Base-by-base conservation (phyloP, 2,888 invertebrate species). In the Chymomyza fuscimana region DNA sequence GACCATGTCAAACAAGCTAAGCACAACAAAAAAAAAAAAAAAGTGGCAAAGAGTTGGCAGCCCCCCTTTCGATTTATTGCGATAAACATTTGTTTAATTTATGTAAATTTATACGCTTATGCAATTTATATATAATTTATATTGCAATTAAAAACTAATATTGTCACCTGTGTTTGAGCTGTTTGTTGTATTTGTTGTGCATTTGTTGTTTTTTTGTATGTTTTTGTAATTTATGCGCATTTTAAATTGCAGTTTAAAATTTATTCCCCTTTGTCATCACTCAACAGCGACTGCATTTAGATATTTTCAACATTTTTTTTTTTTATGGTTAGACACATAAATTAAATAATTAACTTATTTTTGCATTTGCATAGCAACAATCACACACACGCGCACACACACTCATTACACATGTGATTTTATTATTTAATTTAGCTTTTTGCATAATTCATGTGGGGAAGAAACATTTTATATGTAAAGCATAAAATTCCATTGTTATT, bases 61-160 rank as follows among this genome's bases (percentile, higher is more conserved):
- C 40, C 40, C 40, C 40, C 32, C 12, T 12, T 46, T 46, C 40
- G 40, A 46, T 46, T 12, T 10, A 12, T 46, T 12, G 40, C 40
- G 12, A 46, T 46, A 46, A 46, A 46, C 40, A 46, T 46, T 46
- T 46, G 40, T 46, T 46, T 73, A 79, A 85, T 85, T 78, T 86
- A 85, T 86, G 86, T 75, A 85, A 76, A 81, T 46, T 46, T 46
- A 46, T 46, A 46, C 40, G 40, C 40, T 46, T 46, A 46, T 46
- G 40, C 40, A 46, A 46, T 46, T 46, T 46, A 83, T 86, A 84
- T 83, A 84, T 83, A 83, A 83, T 83, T 83, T 83, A 84, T 81
- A 79, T 83, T 74, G 83, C 83, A 83, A 83, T 83, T 83, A 83
- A 83, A 83, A 86, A 75, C 82, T 86, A 83, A 83, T 83, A 83